A percentile compares a stretch with the other conserved stretches of the same genome.
Evolutionary conservation across 2,113 vertebrate genomes (phyloP).

Genomic region (Cyanistes caeruleus): DNA sequence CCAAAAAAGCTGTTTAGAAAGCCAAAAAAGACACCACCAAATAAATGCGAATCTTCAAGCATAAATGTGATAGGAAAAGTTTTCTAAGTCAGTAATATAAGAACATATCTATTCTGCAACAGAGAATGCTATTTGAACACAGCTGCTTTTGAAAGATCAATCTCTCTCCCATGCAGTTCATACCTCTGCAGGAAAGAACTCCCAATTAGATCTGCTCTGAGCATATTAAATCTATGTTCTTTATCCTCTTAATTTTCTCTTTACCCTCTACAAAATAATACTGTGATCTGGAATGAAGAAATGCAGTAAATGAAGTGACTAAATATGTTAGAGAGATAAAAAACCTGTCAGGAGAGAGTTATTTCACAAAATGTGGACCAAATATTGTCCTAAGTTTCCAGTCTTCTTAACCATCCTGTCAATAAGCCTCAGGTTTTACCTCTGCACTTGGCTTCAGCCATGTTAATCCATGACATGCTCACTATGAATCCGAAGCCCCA

Average conservation of each 20-base stretch:
- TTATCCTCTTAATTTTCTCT: not conserved
- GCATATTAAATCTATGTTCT: not conserved
- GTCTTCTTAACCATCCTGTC: not conserved
- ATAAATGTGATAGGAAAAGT: not conserved
- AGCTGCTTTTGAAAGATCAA: not conserved
- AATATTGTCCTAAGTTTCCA: not conserved
- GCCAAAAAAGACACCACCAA: accelerated
- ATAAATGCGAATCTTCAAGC: not conserved
- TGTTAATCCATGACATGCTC: not conserved
- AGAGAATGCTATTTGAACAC: not conserved
- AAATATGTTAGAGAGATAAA: not conserved
- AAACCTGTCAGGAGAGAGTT: not conserved
- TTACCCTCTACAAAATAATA: not conserved
- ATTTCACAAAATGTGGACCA: not conserved
- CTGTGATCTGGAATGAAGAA: not conserved
- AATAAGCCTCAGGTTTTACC: not conserved
- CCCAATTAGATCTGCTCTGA: not conserved
- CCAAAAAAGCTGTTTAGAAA: not conserved
- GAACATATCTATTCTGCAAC: not conserved
- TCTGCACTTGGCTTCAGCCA: not conserved
- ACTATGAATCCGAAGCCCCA: not conserved
- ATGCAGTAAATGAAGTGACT: not conserved
- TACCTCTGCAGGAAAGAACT: not conserved
- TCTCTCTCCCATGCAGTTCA: not conserved
- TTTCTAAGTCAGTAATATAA: not conserved